Conservation (phyloP, 1,140 invertebrate genomes). For the Bombus pyrosoma region DNA sequence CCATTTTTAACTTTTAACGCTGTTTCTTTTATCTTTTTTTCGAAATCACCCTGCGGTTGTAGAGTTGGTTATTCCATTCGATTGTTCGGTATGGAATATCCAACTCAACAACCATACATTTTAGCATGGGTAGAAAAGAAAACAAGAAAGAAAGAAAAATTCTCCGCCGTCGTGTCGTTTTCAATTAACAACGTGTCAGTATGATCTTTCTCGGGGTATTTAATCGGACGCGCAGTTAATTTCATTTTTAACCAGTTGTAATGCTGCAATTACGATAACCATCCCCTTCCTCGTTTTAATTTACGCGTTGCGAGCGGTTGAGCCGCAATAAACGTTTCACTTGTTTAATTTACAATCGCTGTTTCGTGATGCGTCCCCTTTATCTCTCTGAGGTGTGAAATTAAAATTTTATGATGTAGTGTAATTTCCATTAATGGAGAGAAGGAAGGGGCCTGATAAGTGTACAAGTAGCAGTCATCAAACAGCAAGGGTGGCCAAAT, state of each 20-base stretch:
- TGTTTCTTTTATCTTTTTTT: neutral
- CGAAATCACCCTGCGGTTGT: neutral
- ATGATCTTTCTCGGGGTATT: constrained; percentile 26
- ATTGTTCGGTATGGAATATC: neutral
- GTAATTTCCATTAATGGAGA: constrained; percentile 44
- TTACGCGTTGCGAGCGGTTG: constrained; percentile 9
- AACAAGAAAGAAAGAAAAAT: neutral
- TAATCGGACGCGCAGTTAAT: constrained; percentile 40
- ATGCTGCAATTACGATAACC: constrained; percentile 44
- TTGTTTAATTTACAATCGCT: constrained; percentile 51
- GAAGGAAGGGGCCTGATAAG: constrained; percentile 1
- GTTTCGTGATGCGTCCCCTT: constrained; percentile 34
- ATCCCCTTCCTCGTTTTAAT: constrained; percentile 36
- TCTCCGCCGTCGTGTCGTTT: constrained; percentile 28
- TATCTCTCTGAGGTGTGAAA: constrained; percentile 43
- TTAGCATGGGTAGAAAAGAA: too few relatives aligned
- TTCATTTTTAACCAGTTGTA: constrained; percentile 55
- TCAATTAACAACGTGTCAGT: constrained; percentile 39
- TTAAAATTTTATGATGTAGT: constrained; percentile 50
- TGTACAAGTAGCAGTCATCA: constrained; percentile 14
- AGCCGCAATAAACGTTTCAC: constrained; percentile 42
- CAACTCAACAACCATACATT: neutral
- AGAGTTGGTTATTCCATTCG: neutral
- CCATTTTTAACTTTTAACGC: neutral
- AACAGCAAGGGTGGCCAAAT: neutral